Evolutionary conservation across 2,888 invertebrate genomes (phyloP).

Genomic region (Callimorpha dominula): DNA sequence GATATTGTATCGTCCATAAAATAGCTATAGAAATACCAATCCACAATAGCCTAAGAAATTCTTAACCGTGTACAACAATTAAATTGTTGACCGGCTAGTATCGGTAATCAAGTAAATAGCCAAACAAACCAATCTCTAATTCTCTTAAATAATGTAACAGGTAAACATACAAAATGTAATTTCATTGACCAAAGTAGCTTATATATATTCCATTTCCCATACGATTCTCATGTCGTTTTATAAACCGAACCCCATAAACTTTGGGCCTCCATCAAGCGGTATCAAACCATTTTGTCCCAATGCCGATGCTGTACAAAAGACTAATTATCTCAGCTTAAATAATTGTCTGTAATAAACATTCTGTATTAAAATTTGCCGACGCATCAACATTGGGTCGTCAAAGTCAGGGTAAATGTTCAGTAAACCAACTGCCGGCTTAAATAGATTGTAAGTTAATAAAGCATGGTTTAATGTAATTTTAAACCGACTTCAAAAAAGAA

Average conservation of each 20-base stretch:
- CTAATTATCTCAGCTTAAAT: slow-evolving; percentile 54
- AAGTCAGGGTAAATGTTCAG: slow-evolving; percentile 31
- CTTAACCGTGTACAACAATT: neutral
- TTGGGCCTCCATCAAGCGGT: slow-evolving; percentile 14
- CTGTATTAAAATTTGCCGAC: slow-evolving; percentile 51
- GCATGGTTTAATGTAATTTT: neutral
- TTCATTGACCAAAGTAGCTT: neutral
- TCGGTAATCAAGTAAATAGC: neutral
- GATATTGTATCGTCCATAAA: neutral
- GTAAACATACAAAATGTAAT: too few species aligned
- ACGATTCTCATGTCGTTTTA: neutral
- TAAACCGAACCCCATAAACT: slow-evolving; percentile 12
- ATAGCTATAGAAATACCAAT: slow-evolving; percentile 3
- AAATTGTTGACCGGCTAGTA: neutral
- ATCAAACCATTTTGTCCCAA: slow-evolving; percentile 38
- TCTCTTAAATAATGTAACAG: neutral
- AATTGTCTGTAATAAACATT: slow-evolving; percentile 54
- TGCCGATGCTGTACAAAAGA: slow-evolving; percentile 43
- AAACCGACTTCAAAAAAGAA: too few species aligned
- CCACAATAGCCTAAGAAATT: neutral
- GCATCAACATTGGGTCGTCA: slow-evolving; percentile 38
- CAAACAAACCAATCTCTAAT: neutral
- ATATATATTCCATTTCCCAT: neutral
- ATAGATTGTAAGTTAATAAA: neutral
- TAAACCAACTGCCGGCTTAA: slow-evolving; percentile 26